Base-by-base conservation (phyloP, 2,888 invertebrate genomes). In the Agonopterix arenella region DNA sequence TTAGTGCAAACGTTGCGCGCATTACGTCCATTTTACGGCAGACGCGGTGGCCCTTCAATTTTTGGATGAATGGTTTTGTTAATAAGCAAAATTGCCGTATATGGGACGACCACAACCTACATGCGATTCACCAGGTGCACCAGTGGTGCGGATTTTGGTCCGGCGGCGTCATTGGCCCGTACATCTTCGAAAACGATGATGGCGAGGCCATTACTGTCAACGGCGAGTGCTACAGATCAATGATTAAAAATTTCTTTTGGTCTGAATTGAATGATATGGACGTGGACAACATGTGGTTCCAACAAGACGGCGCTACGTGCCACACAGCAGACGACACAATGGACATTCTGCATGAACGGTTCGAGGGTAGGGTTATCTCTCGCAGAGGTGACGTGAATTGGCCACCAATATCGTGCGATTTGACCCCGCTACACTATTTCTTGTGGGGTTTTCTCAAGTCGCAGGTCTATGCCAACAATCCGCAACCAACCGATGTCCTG, bases 1-100 rank as follows among this genome's bases (percentile, higher is more conserved):
- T n/a, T n/a, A n/a, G n/a, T n/a, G n/a, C n/a, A n/a, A n/a, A n/a
- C n/a, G n/a, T n/a, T n/a, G n/a, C n/a, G n/a, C n/a, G n/a, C n/a
- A n/a, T n/a, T n/a, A n/a, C n/a, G n/a, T n/a, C n/a, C n/a, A n/a
- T n/a, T n/a, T n/a, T n/a, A n/a, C n/a, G n/a, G n/a, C n/a, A n/a
- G n/a, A n/a, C n/a, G n/a, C n/a, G n/a, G n/a, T n/a, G n/a, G n/a
- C n/a, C n/a, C n/a, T n/a, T n/a, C n/a, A n/a, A n/a, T n/a, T 73
- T 70, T 58, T 58, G 58, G 43, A 55, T 72, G 45, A 58, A 55
- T 51, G 54, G 55, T 11, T 52, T 51, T 53, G 55, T 11, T 52
- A 77, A 73, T 63, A 61, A 62, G 50, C 66, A 73, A 59, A 55
- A 55, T 52, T 55, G 52, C 52, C 51, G 52, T 37, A 55, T 55